A percentile compares a stretch with the other conserved stretches of the same genome.
phyloP scores from a whole-genome alignment of 2,113 vertebrate genomes.

The Myxocyprinus asiaticus region DNA sequence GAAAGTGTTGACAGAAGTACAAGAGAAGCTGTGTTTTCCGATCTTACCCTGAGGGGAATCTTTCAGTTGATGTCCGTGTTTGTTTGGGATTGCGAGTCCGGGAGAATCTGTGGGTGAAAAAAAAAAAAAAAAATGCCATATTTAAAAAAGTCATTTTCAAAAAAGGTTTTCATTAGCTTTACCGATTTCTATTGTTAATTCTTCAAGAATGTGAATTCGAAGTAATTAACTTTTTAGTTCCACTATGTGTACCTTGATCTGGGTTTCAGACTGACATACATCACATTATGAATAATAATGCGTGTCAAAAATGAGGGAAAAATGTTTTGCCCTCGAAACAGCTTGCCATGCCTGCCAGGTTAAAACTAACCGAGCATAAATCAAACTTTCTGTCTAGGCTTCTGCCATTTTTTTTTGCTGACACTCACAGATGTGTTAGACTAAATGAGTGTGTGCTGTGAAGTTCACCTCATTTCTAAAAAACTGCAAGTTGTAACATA shows the following conservation, averaged over 20 bases:
- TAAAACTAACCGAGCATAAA: constrained; percentile 34
- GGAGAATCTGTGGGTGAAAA: constrained; percentile 60
- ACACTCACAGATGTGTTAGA: constrained; percentile 45
- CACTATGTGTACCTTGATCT: background rate
- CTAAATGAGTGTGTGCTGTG: constrained; percentile 38
- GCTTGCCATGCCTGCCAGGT: constrained; percentile 28
- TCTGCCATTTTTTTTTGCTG: constrained; percentile 34
- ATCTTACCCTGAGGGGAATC: constrained; percentile 70
- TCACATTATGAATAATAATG: constrained; percentile 39
- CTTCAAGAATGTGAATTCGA: background rate
- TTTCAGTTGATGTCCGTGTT: constrained; percentile 63
- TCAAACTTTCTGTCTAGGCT: constrained; percentile 42
- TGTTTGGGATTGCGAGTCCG: constrained; percentile 57
- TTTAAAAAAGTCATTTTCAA: constrained; percentile 24
- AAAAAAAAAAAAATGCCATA: constrained; percentile 55
- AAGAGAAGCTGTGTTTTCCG: constrained; percentile 53
- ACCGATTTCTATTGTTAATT: background rate
- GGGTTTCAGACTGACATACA: constrained; percentile 7
- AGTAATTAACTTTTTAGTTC: background rate
- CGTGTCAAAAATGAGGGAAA: constrained; percentile 14
- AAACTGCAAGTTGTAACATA: constrained; percentile 42
- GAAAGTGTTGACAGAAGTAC: constrained; percentile 54
- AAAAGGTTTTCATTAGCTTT: background rate
- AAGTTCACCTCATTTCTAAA: constrained; percentile 24
- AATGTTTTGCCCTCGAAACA: constrained; percentile 33